phyloP scores from a whole-genome alignment of 2,113 vertebrate species.

The Helogale parvula region DNA sequence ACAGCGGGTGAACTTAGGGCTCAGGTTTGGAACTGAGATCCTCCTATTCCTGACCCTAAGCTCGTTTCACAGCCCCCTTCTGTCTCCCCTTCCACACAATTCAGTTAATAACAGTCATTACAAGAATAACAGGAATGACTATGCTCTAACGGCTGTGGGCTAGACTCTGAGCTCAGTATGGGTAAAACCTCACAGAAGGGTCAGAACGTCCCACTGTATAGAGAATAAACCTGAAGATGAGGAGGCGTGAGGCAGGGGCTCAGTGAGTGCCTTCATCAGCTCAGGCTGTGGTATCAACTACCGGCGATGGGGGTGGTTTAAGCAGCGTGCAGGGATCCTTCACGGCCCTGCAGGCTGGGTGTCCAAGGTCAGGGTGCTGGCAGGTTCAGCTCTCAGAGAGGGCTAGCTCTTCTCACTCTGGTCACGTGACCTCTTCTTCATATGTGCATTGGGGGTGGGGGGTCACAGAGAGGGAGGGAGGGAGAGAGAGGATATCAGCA shows the following conservation, averaged over 20 bases:
- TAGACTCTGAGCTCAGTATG: not conserved
- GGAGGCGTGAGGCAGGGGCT: not conserved
- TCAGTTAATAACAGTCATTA: not conserved
- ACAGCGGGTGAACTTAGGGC: not conserved
- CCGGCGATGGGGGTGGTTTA: no score
- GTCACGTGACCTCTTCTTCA: no score
- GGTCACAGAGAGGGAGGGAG: not conserved
- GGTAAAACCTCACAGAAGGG: not conserved
- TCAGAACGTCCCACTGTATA: not conserved
- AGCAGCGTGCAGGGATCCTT: not conserved
- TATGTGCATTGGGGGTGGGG: no score
- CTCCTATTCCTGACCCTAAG: no score
- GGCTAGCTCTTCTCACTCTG: not conserved
- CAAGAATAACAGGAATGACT: not conserved
- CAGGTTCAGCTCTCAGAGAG: not conserved
- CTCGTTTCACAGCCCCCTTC: no score
- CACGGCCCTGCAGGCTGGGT: not conserved
- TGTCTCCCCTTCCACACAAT: not conserved
- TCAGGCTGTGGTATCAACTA: not conserved
- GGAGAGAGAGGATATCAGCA: not conserved
- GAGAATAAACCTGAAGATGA: not conserved
- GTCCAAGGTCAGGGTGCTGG: not conserved
- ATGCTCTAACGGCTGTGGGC: no score
- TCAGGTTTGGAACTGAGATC: not conserved
- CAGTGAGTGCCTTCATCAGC: rapidly evolving